Evolutionary conservation across 2,888 invertebrate species (phyloP).

Genomic region (Myathropa florea): DNA sequence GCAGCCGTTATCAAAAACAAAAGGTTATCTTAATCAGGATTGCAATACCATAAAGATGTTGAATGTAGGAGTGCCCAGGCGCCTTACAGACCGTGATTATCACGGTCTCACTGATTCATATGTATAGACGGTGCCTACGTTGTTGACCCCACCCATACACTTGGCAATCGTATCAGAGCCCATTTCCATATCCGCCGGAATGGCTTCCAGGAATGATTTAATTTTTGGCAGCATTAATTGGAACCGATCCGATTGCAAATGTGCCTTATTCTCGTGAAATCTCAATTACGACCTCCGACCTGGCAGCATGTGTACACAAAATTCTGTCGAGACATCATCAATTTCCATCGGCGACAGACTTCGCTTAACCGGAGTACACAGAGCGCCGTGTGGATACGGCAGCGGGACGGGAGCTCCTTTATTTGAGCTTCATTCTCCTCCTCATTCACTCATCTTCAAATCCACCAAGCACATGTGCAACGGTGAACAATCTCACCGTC

Average conservation of each 20-base stretch:
- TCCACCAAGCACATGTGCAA: neutral
- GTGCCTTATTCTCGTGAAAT: conserved; percentile 12
- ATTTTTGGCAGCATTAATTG: conserved; percentile 63
- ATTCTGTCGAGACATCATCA: conserved; percentile 43
- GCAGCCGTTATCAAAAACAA: too few relatives aligned
- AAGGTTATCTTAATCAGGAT: too few relatives aligned
- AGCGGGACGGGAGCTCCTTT: too few relatives aligned
- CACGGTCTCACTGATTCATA: neutral
- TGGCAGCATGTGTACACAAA: neutral
- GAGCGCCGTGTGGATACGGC: neutral
- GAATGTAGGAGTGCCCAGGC: too few relatives aligned
- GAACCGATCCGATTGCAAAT: conserved; percentile 34
- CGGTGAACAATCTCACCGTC: neutral
- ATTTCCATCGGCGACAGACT: conserved; percentile 42
- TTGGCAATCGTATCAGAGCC: conserved; percentile 54
- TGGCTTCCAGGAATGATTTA: conserved; percentile 54
- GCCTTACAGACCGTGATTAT: neutral
- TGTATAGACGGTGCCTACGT: neutral
- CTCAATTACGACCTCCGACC: conserved; percentile 29
- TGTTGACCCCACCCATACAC: conserved; percentile 1
- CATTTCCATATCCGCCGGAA: conserved; percentile 45
- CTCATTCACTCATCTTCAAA: neutral
- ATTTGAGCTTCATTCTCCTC: neutral
- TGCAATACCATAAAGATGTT: too few relatives aligned
- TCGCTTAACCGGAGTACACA: neutral